These are phyloP conservation scores for Wasmannia auropunctata DNA, from an alignment of 1,140 invertebrate genomes.

Conservation along the genomic window DNA sequence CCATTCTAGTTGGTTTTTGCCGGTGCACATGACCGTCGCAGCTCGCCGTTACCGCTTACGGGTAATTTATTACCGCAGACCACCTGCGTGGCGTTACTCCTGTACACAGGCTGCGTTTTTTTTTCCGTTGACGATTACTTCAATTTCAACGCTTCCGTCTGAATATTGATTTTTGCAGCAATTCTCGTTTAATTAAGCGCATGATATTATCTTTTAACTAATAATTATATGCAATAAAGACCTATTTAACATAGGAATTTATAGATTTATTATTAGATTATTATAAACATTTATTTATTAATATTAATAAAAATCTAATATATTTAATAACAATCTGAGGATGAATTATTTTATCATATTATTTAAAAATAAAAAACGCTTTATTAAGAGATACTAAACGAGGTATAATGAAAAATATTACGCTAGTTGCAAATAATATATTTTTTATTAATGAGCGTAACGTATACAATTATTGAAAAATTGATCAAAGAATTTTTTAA, in stretches of 20 bases:
- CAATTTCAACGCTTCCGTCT: slow-evolving; percentile 42
- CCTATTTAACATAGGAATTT: not conserved
- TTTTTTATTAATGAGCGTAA: not conserved
- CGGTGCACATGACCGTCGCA: slow-evolving; percentile 75
- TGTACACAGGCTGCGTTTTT: slow-evolving; percentile 61
- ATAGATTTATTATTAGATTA: not conserved
- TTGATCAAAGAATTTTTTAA: not conserved
- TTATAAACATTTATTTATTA: not conserved
- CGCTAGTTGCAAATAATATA: not conserved
- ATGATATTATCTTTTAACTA: not conserved
- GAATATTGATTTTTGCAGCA: slow-evolving; percentile 43
- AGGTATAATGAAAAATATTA: not conserved
- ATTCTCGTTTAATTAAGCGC: not conserved
- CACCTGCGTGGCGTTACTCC: slow-evolving; percentile 73
- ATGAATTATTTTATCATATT: not conserved
- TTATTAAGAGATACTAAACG: not conserved
- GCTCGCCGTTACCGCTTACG: slow-evolving; percentile 70
- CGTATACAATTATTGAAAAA: not conserved
- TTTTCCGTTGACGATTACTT: slow-evolving; percentile 61
- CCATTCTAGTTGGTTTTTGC: slow-evolving; percentile 81
- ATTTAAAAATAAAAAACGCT: not conserved
- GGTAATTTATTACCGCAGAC: slow-evolving; percentile 79
- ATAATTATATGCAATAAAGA: not conserved
- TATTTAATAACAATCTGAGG: not conserved
- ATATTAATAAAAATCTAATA: not conserved